Evolutionary conservation across 1,140 invertebrate species (phyloP), one percentile per base, ranked within the genome.

Genomic region (Caenorhabditis remanei): DNA sequence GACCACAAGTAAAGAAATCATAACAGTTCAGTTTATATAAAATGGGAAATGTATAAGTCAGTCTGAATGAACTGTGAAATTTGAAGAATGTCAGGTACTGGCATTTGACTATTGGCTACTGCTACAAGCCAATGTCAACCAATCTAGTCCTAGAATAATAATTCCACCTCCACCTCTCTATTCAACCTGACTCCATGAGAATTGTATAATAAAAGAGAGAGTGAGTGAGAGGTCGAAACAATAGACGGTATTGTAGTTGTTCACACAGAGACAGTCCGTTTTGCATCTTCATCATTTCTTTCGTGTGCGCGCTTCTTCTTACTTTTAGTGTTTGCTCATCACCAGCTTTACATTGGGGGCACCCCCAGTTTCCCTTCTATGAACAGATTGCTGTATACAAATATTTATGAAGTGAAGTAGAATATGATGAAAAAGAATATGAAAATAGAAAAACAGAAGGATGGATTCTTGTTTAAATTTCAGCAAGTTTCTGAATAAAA

Each of bases 271-370:
- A 79, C 71, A 79, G 71, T 79, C 71, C 71, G 71, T 79, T 50
- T 50, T 79, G 71, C 71, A 79, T 79, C 71, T 79, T 79, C 71
- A 79, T 79, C 71, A 79, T 79, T 32, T 46, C 11, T 71, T 58
- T 63, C 61, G 61, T 41, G 71, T 79, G 71, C 71, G 71, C 71
- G 71, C 71, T 79, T 79, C 71, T 79, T 79, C 71, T 63, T 79
- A 79, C 71, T 79, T 79, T 79, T 79, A 50, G 71, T 71, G 43
- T 79, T 79, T 79, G 71, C 71, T 79, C 71, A 79, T 79, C 71
- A 48, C 71, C 71, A 79, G 71, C 71, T 79, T 79, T 79, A 79
- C 71, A 79, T 50, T 48, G 46, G 11, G 71, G 43, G 65, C 14
- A n/a, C n/a, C 19, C 32, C 32, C 32, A 32, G 32, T 32, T 61